Conservation (phyloP, 2,797 vertebrate genomes). For the Acipenser oxyrinchus region DNA sequence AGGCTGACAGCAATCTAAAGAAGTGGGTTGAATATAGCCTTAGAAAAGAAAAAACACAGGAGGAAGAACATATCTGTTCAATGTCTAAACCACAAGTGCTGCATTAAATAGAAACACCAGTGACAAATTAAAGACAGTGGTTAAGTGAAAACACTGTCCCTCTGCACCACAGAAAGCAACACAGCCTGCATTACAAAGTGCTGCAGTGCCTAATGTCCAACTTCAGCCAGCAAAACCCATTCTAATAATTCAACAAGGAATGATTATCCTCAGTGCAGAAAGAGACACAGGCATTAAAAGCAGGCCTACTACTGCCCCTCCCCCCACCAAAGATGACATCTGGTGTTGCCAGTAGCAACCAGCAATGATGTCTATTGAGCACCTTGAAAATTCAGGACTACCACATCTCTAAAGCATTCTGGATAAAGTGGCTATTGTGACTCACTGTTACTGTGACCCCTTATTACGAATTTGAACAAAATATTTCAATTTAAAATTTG, state of each 20-base stretch:
- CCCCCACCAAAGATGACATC: neutral
- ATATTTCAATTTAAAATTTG: too few species aligned
- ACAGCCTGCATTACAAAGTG: neutral
- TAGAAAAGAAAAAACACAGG: slow-evolving; percentile 30
- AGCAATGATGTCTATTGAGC: neutral
- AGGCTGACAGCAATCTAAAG: slow-evolving; percentile 34
- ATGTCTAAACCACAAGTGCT: slow-evolving; percentile 32
- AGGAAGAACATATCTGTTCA: slow-evolving; percentile 34
- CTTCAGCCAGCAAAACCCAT: neutral
- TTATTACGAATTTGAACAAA: too few species aligned
- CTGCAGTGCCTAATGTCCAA: neutral
- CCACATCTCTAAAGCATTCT: neutral
- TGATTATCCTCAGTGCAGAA: neutral
- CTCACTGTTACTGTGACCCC: too few species aligned
- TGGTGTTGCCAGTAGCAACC: neutral
- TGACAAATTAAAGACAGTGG: slow-evolving; percentile 26
- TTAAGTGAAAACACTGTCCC: neutral
- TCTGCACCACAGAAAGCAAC: neutral
- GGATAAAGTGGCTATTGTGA: too few species aligned
- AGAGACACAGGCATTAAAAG: neutral
- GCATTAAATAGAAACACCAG: slow-evolving; percentile 39
- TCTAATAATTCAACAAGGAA: neutral
- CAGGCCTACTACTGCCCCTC: neutral
- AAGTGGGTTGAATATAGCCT: slow-evolving; percentile 35
- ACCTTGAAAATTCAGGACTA: neutral